Conservation (phyloP, 2,113 vertebrate species). For the Athene cunicularia region DNA sequence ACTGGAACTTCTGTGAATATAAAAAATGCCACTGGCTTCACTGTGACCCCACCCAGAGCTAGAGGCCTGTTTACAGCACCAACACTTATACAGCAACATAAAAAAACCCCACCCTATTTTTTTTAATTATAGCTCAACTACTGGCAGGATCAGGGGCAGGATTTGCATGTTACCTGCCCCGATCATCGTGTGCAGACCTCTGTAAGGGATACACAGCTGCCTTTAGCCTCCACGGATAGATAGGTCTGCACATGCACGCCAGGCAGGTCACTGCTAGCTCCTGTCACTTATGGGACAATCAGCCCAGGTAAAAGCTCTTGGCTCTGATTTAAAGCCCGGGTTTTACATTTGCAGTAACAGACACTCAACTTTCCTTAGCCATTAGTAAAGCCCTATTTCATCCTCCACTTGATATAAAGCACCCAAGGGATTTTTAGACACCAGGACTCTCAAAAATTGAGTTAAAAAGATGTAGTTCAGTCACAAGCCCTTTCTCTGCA, state of each 20-base stretch:
- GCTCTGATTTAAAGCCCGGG: neutral
- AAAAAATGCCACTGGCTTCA: neutral
- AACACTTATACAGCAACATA: neutral
- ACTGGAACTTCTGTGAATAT: neutral
- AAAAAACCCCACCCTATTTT: neutral
- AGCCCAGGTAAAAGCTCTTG: neutral
- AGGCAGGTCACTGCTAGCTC: too few species aligned
- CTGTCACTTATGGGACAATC: fast-evolving
- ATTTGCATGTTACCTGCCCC: neutral
- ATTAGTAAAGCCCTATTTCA: neutral
- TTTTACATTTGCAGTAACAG: neutral
- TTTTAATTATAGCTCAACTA: neutral
- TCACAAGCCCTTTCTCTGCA: neutral
- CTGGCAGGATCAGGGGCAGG: neutral
- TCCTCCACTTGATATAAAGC: neutral
- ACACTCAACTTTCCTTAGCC: neutral
- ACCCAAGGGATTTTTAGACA: neutral
- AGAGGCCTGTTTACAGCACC: neutral
- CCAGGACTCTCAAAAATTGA: neutral
- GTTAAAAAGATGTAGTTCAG: neutral
- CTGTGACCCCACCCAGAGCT: neutral
- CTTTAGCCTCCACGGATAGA: fast-evolving
- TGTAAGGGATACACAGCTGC: neutral
- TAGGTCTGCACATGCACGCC: fast-evolving
- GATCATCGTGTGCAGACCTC: fast-evolving